phyloP scores from a whole-genome alignment of 2,888 invertebrate genomes.

The Taenaris catops region DNA sequence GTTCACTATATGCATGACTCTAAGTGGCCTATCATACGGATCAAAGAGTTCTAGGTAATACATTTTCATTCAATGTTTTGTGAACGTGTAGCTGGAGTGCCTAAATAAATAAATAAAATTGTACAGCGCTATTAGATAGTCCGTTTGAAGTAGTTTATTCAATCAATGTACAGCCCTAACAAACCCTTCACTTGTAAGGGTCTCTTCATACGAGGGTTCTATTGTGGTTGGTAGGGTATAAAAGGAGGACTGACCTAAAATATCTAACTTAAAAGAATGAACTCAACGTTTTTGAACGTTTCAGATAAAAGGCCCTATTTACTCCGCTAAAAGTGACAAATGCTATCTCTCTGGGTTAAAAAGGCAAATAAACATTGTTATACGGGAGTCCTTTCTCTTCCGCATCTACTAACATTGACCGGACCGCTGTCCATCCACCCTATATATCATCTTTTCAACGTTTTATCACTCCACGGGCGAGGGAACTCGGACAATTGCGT shows the following conservation, averaged over 20 bases:
- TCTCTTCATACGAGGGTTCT: too few relatives aligned
- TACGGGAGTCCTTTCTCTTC: constrained; percentile 32
- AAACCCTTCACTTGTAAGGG: too few relatives aligned
- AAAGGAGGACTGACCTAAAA: too few relatives aligned
- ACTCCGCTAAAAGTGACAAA: constrained; percentile 18
- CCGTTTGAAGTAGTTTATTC: too few relatives aligned
- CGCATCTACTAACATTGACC: constrained; percentile 44
- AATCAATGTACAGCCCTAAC: too few relatives aligned
- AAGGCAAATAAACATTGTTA: constrained; percentile 32
- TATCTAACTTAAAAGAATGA: constrained; percentile 5
- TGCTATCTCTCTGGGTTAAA: constrained; percentile 27
- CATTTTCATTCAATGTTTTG: too few relatives aligned
- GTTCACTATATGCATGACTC: too few relatives aligned
- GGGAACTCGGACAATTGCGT: constrained; percentile 49
- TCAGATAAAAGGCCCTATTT: constrained; percentile 14
- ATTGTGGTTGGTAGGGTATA: not conserved
- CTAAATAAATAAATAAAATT: too few relatives aligned
- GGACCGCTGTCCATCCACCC: constrained; percentile 38
- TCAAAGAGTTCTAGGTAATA: too few relatives aligned
- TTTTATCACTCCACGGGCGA: constrained; percentile 57
- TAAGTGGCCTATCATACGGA: too few relatives aligned
- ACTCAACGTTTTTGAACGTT: constrained; percentile 5
- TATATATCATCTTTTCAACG: constrained; percentile 66
- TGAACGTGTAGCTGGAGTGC: too few relatives aligned
- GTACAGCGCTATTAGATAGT: too few relatives aligned